Base-by-base conservation (phyloP, 2,797 vertebrate species). In the Takifugu ocellatus region DNA sequence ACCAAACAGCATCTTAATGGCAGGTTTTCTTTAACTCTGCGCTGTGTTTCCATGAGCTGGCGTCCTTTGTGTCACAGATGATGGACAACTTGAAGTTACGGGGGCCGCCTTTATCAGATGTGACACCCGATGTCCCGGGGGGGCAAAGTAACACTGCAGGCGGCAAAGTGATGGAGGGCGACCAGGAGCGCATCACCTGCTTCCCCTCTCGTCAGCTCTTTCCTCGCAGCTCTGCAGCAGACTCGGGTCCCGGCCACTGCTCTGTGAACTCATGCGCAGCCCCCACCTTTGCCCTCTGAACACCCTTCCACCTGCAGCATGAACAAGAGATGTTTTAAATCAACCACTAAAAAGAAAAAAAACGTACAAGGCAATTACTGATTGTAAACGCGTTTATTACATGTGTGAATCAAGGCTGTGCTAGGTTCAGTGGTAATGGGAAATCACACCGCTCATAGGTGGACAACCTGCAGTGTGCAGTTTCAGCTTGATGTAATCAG, bases 101-200 rank as follows among this genome's bases (percentile, higher is more conserved):
- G 61, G 62, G 84, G 65, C 31, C 65, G 62, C 53, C 71, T 71
- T 86, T 69, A 89, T 88, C 56, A 52, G 65, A 88, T 72, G 43
- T 88, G 91, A 90, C 91, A 88, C 82, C 66, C 82, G 75, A 78
- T 84, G 69, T 85, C 89, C 82, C 26, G 15, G 26, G 88, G 88
- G 72, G 63, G 49, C 66, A 25, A 61, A 70, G 66, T 63, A 50
- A 55, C 63, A 15, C 78, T 74, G 63, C 73, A 58, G 77, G 74
- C 77, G 67, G 75, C 66, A 50, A 65, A 77, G 80, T 75, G 79
- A 70, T 72, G 73, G 65, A 84, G 77, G 72, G 76, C 78, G 68
- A 86, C 88, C 85, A 67, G 74, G 83, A 90, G 90, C 86, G 72
- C 75, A 89, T 88, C 90, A 92, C 88, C 90, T 92, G 90, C 91